These are phyloP conservation scores for Choristoneura rosaceana DNA, from an alignment of 2,888 invertebrate species.

Conservation along the genomic window DNA sequence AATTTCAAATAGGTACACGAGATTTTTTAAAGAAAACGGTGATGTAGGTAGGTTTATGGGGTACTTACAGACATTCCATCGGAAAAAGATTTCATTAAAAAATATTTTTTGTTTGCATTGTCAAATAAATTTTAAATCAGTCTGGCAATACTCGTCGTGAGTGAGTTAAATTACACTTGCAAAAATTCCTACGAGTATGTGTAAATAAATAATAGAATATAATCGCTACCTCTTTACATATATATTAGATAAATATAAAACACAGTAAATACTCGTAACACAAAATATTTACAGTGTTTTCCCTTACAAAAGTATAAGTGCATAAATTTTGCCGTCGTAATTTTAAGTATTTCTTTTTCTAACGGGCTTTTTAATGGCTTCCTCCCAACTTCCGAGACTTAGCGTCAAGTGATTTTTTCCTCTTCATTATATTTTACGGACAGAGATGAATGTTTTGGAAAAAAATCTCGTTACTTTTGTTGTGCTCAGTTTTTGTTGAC, in stretches of 20 bases:
- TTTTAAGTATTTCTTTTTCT: conserved; percentile 32
- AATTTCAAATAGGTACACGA: no score
- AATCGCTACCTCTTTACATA: no score
- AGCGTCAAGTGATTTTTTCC: conserved; percentile 40
- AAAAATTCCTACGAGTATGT: no score
- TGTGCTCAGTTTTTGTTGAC: neutral
- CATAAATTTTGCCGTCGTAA: conserved; percentile 20
- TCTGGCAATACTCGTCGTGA: no score
- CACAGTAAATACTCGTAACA: neutral
- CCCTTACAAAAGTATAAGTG: conserved; percentile 2
- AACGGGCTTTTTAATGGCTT: conserved; percentile 35
- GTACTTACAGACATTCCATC: no score
- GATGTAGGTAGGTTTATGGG: no score
- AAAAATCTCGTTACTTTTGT: conserved; percentile 14
- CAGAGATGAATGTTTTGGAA: conserved; percentile 21
- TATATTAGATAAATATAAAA: neutral
- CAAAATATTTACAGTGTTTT: neutral
- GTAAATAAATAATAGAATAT: no score
- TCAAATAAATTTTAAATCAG: no score
- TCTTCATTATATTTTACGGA: conserved; percentile 35
- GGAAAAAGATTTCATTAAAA: no score
- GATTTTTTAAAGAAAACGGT: no score
- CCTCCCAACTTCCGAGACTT: conserved; percentile 36
- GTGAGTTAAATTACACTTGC: no score
- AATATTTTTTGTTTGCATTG: no score